Percentiles rank a stretch among this genome's conserved stretches.
Conservation (phyloP, 2,113 vertebrate species). For the Brachypodius melanocephalos region DNA sequence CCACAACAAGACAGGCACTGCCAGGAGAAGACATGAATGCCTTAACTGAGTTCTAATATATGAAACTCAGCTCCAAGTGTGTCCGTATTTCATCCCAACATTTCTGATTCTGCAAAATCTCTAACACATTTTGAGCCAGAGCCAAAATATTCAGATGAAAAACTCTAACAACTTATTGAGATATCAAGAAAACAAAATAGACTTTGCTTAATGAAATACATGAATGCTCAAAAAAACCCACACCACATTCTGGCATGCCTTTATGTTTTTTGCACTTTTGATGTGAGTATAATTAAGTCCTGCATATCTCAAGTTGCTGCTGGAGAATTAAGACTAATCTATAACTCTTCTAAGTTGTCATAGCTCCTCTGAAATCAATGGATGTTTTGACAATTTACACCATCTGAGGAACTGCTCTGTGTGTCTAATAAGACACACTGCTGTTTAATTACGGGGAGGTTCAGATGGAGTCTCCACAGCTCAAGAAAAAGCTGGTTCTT, state of each 20-base stretch:
- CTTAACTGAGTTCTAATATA: neutral
- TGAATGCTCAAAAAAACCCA: neutral
- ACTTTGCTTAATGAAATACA: neutral
- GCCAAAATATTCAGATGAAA: neutral
- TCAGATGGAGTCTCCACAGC: neutral
- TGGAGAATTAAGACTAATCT: constrained; percentile 14
- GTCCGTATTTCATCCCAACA: neutral
- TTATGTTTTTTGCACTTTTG: neutral
- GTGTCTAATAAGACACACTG: neutral
- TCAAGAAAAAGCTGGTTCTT: neutral
- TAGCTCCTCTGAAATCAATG: constrained; percentile 2
- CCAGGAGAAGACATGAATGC: neutral
- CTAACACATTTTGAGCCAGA: neutral
- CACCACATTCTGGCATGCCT: neutral
- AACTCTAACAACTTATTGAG: neutral
- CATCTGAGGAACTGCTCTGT: neutral
- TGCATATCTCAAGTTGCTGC: neutral
- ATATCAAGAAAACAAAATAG: neutral
- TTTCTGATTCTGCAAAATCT: neutral
- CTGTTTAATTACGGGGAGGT: neutral
- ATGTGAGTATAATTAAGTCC: constrained; percentile 5
- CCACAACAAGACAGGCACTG: neutral
- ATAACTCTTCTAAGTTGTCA: neutral
- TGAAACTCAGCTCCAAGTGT: neutral
- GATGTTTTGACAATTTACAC: neutral